phyloP scores from a whole-genome alignment of 2,888 invertebrate species.

The Autographa gamma region DNA sequence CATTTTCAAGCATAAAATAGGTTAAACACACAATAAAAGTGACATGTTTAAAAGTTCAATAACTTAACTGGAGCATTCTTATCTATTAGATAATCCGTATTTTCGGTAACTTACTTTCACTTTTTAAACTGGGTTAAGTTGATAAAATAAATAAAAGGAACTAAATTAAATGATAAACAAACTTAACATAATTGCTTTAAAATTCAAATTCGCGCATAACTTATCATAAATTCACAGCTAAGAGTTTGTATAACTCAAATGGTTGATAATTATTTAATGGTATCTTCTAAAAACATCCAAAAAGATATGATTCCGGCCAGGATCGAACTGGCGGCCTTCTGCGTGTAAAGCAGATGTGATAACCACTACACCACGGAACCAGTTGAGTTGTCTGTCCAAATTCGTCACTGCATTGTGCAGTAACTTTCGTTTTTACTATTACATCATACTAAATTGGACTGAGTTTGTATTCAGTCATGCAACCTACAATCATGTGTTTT shows the following conservation, averaged over 20 bases:
- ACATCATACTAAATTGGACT: conserved; percentile 20
- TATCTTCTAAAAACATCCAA: conserved; percentile 48
- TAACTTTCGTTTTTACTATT: conserved; percentile 44
- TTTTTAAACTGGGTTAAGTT: conserved; percentile 3
- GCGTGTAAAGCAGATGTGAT: conserved; percentile 94
- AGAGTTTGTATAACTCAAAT: neutral
- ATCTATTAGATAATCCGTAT: conserved; percentile 2
- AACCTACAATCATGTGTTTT: conserved; percentile 30
- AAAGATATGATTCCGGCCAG: conserved; percentile 85
- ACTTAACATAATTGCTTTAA: neutral
- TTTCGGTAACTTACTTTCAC: neutral
- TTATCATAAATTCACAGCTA: neutral
- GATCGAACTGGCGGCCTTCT: conserved; percentile 88
- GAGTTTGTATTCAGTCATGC: conserved; percentile 44
- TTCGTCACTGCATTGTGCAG: conserved; percentile 3
- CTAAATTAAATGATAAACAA: neutral
- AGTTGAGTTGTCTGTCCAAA: conserved; percentile 20
- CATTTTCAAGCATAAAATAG: too few relatives aligned
- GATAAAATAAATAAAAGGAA: neutral
- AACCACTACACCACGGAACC: conserved; percentile 96
- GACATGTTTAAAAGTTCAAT: neutral
- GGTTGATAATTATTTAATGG: neutral
- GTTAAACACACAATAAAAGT: neutral
- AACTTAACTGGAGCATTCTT: neutral
- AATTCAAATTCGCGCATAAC: neutral